Conservation (phyloP, 2,888 invertebrate species). For the Cinara cedri region DNA sequence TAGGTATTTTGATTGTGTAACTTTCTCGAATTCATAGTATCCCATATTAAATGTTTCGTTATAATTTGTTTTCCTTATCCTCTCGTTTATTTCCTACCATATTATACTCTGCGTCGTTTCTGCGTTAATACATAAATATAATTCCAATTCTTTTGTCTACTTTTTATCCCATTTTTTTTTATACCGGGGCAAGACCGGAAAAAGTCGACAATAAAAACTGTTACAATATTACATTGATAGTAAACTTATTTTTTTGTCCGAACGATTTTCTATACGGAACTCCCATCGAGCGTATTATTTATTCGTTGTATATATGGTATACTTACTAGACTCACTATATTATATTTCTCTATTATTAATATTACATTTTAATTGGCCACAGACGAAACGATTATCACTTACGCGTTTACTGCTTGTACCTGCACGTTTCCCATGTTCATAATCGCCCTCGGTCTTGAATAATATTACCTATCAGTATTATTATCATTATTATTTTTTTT, state of each 20-base stretch:
- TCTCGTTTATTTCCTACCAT: too few species aligned
- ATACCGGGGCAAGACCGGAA: too few species aligned
- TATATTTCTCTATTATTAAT: neutral
- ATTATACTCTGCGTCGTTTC: too few species aligned
- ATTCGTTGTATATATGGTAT: neutral
- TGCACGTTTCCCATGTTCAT: neutral
- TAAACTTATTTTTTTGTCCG: neutral
- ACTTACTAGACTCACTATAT: neutral
- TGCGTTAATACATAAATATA: too few species aligned
- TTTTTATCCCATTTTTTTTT: too few species aligned
- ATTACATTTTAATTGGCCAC: constrained; percentile 13
- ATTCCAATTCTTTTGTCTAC: too few species aligned
- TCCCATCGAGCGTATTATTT: neutral
- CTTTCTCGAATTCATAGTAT: too few species aligned
- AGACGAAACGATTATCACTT: neutral
- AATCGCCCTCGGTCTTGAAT: constrained; percentile 28
- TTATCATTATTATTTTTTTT: neutral
- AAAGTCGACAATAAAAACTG: too few species aligned
- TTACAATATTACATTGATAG: neutral
- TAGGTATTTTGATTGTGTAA: too few species aligned
- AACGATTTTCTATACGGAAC: neutral
- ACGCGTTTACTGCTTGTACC: neutral
- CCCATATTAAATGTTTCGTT: too few species aligned
- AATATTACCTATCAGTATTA: neutral
- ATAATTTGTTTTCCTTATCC: too few species aligned